phyloP scores from a whole-genome alignment of 2,797 vertebrate species.

The Rhodeus uyekii region DNA sequence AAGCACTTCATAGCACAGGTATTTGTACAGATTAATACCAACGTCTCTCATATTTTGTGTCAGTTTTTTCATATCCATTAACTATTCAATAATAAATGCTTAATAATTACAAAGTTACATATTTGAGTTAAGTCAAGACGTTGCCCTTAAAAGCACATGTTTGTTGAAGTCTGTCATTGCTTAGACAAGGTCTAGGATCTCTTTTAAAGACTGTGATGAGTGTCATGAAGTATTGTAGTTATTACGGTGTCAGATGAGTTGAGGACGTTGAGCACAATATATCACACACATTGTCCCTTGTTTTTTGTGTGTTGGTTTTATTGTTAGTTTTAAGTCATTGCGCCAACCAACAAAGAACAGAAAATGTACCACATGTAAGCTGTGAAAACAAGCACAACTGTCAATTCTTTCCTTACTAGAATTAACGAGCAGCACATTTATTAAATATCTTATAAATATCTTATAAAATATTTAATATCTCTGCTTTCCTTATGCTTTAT shows the following conservation, averaged over 20 bases:
- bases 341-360: neutral
- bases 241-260: conserved; percentile 28
- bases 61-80: conserved; percentile 29
- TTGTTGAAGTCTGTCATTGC: conserved; percentile 66
- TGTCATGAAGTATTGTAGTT: conserved; percentile 50
- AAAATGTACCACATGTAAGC: neutral
- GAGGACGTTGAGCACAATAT: neutral
- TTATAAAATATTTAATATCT: neutral
- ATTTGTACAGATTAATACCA: neutral
- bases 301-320: conserved; percentile 48
- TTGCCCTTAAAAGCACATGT: conserved; percentile 55
- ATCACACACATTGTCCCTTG: neutral
- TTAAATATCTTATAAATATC: too few relatives aligned
- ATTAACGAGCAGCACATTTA: neutral
- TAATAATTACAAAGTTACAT: conserved; percentile 21
- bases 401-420: neutral
- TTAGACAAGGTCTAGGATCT: conserved; percentile 57
- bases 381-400: neutral
- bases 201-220: conserved; percentile 62
- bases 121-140: conserved; percentile 54
- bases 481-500: neutral
- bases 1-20: neutral
- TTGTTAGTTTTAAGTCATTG: conserved; percentile 46
- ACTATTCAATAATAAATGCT: conserved; percentile 12
- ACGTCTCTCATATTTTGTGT: neutral